Base-by-base conservation (phyloP, 2,888 invertebrate species). In the Pherbina coryleti region DNA sequence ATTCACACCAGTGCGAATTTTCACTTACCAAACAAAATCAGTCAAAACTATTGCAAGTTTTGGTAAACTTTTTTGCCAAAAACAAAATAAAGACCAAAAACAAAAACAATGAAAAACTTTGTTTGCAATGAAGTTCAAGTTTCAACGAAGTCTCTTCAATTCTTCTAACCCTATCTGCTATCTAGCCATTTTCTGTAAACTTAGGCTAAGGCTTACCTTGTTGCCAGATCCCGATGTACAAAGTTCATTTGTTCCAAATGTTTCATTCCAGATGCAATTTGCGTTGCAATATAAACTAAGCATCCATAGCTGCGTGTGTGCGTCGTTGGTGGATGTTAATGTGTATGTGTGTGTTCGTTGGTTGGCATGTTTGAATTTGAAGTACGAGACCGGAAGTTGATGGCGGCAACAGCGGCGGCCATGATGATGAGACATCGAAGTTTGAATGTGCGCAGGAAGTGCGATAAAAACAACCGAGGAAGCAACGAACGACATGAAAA, bases 261-360 rank as follows among this genome's bases (percentile, higher is more conserved):
- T 90, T 96, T 95, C 95, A 97, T 96, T 82, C 96, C 97, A 79
- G 96, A 95, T 83, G 96, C 95, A 89, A 97, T 94, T 91, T 97
- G 96, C 82, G 94, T 93, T 82, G 95, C 95, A 93, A 96, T 95
- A 91, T 94, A 95, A 86, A 96, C 93, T 89, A 96, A 92, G 90
- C 95, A 94, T 85, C 95, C 95, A 90, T 95, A 95, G 91, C 95
- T 96, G 83, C 80, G 60, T 53, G 66, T 19, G 31, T 60, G 57
- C 44, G 75, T 17, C 1, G 9, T 28, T 34, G 11, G 14, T 49
- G 73, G 31, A n/a, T 19, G 22, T 34, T 22, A 22, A 17, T 69
- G 69, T 66, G 5, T 19, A 55, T 31, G 67, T 75, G 66, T 57
- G 34, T 7, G 57, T 31, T 17, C 25, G 53, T 37, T 28, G 53